These are phyloP conservation scores for Cerastis leucographa DNA, from an alignment of 2,888 invertebrate genomes.

Conservation along the genomic window DNA sequence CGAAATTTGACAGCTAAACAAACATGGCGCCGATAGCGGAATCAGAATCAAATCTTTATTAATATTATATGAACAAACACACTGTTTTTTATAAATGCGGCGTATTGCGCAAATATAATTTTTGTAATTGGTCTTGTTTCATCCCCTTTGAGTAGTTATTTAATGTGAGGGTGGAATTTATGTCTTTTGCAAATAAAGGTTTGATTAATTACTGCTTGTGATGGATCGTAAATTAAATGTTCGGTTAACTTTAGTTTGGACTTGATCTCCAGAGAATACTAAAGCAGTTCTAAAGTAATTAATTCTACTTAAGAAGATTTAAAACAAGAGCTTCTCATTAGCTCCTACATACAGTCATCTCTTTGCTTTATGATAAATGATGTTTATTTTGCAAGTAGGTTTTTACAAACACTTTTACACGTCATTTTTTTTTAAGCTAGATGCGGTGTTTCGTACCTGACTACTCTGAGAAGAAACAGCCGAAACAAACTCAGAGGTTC, in stretches of 20 bases:
- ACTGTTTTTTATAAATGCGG: constrained; percentile 78
- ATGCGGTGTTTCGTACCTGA: too few relatives aligned
- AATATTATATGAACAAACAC: constrained; percentile 86
- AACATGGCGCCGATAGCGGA: constrained; percentile 86
- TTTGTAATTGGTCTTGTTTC: constrained; percentile 84
- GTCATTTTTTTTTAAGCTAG: too few relatives aligned
- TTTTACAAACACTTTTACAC: too few relatives aligned
- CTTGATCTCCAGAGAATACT: constrained; percentile 16
- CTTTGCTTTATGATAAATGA: too few relatives aligned
- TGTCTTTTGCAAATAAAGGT: constrained; percentile 73
- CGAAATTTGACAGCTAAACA: constrained; percentile 86
- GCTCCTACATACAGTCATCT: too few relatives aligned
- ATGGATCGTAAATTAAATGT: constrained; percentile 26
- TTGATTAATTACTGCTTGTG: constrained; percentile 60
- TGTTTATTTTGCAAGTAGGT: too few relatives aligned
- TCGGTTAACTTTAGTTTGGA: constrained; percentile 25
- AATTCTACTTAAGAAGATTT: background rate
- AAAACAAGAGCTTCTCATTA: background rate
- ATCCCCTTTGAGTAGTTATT: constrained; percentile 77
- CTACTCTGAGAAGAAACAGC: too few relatives aligned
- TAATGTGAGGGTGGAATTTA: constrained; percentile 75
- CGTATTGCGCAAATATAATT: constrained; percentile 86
- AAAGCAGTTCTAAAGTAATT: constrained; percentile 6
- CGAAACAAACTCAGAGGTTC: too few relatives aligned
- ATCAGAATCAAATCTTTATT: constrained; percentile 86